Base-by-base conservation (phyloP, 2,888 invertebrate genomes). In the Drosophila buzzatii region DNA sequence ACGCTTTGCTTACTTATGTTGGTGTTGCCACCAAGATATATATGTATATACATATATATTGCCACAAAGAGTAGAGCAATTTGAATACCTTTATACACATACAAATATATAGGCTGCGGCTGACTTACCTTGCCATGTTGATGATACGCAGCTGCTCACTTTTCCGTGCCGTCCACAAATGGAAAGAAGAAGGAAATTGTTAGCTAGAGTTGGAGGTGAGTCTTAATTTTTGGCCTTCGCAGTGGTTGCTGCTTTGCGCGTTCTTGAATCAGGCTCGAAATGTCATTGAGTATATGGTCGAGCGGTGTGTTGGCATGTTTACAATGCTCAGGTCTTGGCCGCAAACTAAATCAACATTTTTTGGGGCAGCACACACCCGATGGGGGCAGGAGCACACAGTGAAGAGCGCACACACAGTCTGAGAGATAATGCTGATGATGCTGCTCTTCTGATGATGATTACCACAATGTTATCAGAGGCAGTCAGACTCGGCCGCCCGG, bases 271-370 rank as follows among this genome's bases (percentile, higher is more conserved):
- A 63, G 70, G 57, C 79, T 79, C 66, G 70, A 79, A 77, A 74
- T 79, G 79, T 66, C 77, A 79, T 79, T 79, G 76, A 66, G 73
- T 68, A 68, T 70, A 57, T 66, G 61, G 60, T 61, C 58, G 61
- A 57, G 64, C 44, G 49, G 41, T 62, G 37, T 51, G 68, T 44
- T 67, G 73, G 70, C 76, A 76, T 81, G 81, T 72, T 81, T 80
- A 85, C 85, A 80, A 59, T 60, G 64, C 79, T 68, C 58, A 41
- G 77, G 56, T 76, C 23, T 61, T 63, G 78, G 80, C 76, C 78
- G 47, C 76, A 76, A 74, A 70, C 75, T 85, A 78, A 84, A 87
- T 77, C 88, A 82, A 72, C 88, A 79, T 79, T 76, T 55, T 58
- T 57, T 44, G 57, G 37, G 57, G 37, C 33, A 33, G 27, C 70